These are phyloP conservation scores for Sebastes minor DNA, from an alignment of 2,797 vertebrate genomes.

Conservation along the genomic window DNA sequence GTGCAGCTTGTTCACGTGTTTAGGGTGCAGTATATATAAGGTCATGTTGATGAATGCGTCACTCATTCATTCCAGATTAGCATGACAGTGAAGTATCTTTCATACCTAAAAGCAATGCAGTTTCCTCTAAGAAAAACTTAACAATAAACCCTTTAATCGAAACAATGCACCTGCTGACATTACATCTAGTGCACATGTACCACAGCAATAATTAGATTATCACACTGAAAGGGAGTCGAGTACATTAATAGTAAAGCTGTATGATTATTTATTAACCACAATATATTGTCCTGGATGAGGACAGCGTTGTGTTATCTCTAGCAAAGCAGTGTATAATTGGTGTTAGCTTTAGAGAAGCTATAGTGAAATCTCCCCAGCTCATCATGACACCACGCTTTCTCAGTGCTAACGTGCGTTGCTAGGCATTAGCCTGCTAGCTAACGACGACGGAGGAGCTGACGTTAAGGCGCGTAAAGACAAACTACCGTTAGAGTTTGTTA, in stretches of 20 bases:
- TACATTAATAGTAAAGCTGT: background rate
- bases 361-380: constrained; percentile 23
- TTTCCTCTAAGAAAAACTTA: rapidly evolving
- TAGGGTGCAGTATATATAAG: background rate
- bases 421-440: constrained; percentile 61
- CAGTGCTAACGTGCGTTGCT: constrained; percentile 27
- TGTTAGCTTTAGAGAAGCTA: background rate
- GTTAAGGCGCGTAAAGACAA: background rate
- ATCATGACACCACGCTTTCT: constrained; percentile 61
- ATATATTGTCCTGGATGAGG: background rate
- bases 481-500: no score
- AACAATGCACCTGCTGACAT: background rate
- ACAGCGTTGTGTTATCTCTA: no score
- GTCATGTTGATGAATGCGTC: background rate
- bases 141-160: background rate
- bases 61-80: constrained; percentile 19
- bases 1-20: no score
- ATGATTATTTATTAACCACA: background rate
- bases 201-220: no score
- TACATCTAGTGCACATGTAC: background rate
- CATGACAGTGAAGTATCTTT: background rate
- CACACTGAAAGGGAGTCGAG: rapidly evolving
- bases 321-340: background rate
- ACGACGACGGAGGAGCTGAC: background rate
- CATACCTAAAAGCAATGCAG: background rate